Base-by-base conservation (phyloP, 2,888 invertebrate species). In the Chrysolina oricalcia region DNA sequence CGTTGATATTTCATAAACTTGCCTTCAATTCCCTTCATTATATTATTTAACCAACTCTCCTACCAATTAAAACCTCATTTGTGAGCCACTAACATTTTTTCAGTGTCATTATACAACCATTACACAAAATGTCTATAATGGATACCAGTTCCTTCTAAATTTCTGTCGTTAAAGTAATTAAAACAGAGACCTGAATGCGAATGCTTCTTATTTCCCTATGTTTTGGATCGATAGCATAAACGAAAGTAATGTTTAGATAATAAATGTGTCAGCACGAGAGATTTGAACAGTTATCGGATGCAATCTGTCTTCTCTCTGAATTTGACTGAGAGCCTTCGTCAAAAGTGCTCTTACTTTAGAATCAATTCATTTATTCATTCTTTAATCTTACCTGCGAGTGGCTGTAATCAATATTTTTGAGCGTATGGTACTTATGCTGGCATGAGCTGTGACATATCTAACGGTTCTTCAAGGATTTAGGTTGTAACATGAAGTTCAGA, bases 201-300 rank as follows among this genome's bases (percentile, higher is more conserved):
- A 59, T 59, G 35, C 17, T 35, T 59, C 27, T 35, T n/a, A 27
- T 35, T 68, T 68, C 35, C 11, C 5, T 40, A 11, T 53, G 68
- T 68, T 35, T 68, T 8, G 41, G 41, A 40, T 56, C 40, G 10
- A 35, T 56, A 19, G 40, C 19, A 40, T 53, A 53, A 35, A 68
- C 68, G 53, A 53, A 53, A 35, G 19, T 23, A 68, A 68, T 68
- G 56, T 68, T 68, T 68, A 53, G 68, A 27, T 53, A 13, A 68
- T 68, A 68, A 35, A 68, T 68, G 19, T 68, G 68, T 53, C 56
- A 40, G 11, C 68, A 50, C 43, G 17, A 15, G 68, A 27, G 53
- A 41, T 15, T 21, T 53, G 53, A 19, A 13, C 9, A 5, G 53
- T 11, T 21, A 40, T 68, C 21, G 53, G 53, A 6, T 21, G 21